Base-by-base conservation (phyloP, 2,797 vertebrate genomes). In the Leuciscus waleckii region DNA sequence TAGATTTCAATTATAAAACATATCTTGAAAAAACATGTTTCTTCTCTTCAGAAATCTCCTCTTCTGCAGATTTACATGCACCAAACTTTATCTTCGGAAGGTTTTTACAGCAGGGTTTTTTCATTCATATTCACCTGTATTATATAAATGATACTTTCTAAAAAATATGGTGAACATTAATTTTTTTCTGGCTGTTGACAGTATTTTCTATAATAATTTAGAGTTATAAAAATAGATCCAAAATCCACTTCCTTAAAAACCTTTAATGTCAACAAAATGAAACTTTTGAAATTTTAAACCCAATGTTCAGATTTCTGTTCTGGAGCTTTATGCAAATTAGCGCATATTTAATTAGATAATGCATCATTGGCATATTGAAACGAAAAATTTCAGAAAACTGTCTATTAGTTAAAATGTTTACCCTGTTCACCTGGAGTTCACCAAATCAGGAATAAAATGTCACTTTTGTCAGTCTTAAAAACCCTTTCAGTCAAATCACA, bases 221-320 rank as follows among this genome's bases (percentile, higher is more conserved):
- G 11, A 41, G 5, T n/a, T 41, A n/a, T 16, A 43, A 1, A 70
- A 41, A 43, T 7, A 16, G 2, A 16, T 41, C 21, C 10, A n/a
- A n/a, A 69, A 69, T 41, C 21, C 68, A 10, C 68, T 39, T 8
- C 51, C 14, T 7, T 70, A 70, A 70, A 70, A n/a, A 70, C 21
- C 11, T n/a, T 41, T n/a, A 70, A 70, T 70, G 68, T n/a, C 39
- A 70, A 70, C 37, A 70, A 70, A 70, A 7, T 41, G 37, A 69
- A 23, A 39, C 1, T 32, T 65, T 32, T 17, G 14, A 69, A 1
- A n/a, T 69, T 69, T 37, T 21, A 7, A 54, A 68, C 19, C 65
- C 1, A 37, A 23, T 41, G 23, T 41, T 41, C 21, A 41, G 10
- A 41, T 16, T 26, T 70, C 2, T n/a, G 19, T 26, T 26, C 23